phyloP scores from a whole-genome alignment of 2,113 vertebrate species.

The Protobothrops mucrosquamatus region DNA sequence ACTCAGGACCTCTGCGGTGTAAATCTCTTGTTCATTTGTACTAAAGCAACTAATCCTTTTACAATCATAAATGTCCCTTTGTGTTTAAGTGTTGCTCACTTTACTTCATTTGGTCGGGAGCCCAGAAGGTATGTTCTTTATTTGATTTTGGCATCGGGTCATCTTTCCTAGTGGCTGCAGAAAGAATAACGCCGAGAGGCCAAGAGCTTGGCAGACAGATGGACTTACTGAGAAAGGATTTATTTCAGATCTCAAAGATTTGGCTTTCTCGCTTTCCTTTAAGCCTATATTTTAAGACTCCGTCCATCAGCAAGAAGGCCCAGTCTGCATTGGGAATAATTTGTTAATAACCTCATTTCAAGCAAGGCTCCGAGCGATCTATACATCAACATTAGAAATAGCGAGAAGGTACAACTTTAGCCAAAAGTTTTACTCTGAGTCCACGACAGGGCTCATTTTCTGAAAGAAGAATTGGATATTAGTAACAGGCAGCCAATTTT shows the following conservation, averaged over 20 bases:
- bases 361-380: neutral
- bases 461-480: neutral
- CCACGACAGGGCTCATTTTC: neutral
- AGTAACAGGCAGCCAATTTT: neutral
- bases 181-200: conserved; percentile 25
- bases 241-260: conserved; percentile 57
- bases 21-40: conserved; percentile 44
- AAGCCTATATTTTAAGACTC: conserved; percentile 45
- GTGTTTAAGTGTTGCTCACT: conserved; percentile 31
- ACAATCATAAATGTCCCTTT: conserved; percentile 27
- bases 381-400: conserved; percentile 43
- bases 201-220: conserved; percentile 49
- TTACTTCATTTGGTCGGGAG: conserved; percentile 35
- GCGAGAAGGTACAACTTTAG: conserved; percentile 17
- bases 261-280: conserved; percentile 30
- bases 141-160: conserved; percentile 40
- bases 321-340: conserved; percentile 41
- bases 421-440: neutral
- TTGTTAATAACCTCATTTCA: conserved; percentile 24
- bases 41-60: conserved; percentile 37
- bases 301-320: conserved; percentile 48
- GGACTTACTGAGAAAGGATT: conserved; percentile 53
- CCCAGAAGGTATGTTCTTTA: conserved; percentile 37
- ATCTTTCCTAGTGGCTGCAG: conserved; percentile 33
- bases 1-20: conserved; percentile 24